phyloP scores from a whole-genome alignment of 2,797 vertebrate genomes.

The Schizopygopsis pylzovi region DNA sequence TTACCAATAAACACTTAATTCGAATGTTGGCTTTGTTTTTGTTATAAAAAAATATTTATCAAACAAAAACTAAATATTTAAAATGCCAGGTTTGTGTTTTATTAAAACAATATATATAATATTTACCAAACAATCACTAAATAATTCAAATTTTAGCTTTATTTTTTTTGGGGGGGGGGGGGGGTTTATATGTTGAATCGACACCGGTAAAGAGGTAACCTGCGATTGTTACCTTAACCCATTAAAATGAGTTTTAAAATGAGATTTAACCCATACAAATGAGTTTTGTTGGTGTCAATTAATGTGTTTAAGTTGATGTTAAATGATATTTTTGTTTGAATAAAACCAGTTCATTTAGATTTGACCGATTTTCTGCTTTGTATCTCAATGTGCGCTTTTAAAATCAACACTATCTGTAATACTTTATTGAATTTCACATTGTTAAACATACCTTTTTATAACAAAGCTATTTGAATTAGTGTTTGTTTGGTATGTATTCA shows the following conservation, averaged over 20 bases:
- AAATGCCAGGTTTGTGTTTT: too few relatives aligned
- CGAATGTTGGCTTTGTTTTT: too few relatives aligned
- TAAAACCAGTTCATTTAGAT: neutral
- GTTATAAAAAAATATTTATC: too few relatives aligned
- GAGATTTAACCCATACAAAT: neutral
- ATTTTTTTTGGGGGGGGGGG: too few relatives aligned
- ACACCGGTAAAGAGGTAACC: neutral
- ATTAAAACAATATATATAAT: neutral
- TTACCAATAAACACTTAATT: neutral
- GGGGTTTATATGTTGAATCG: too few relatives aligned
- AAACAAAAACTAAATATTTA: too few relatives aligned
- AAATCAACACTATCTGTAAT: neutral
- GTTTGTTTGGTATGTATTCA: neutral
- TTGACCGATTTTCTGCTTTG: neutral
- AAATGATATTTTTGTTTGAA: neutral
- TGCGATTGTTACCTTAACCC: neutral
- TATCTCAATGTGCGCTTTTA: neutral
- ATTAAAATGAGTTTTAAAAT: too few relatives aligned
- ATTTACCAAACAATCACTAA: neutral
- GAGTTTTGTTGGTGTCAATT: neutral
- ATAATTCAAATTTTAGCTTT: neutral
- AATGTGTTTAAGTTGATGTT: neutral
- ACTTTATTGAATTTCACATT: neutral
- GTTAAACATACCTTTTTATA: neutral
- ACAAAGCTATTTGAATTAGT: neutral